Base-by-base conservation (phyloP, 2,113 vertebrate genomes). In the Zosterops hypoxanthus region DNA sequence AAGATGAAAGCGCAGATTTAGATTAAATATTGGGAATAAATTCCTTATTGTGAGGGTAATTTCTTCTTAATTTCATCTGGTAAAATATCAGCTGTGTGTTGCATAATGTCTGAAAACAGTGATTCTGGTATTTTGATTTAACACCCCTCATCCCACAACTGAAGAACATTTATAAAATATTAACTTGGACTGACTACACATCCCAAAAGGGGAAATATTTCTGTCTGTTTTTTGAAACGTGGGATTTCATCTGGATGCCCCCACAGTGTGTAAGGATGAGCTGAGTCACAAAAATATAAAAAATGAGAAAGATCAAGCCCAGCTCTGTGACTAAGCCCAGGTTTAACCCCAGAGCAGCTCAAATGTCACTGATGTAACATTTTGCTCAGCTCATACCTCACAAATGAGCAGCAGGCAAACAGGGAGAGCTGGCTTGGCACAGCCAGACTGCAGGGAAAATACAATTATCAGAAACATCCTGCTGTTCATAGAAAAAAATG, bases 301-400 rank as follows among this genome's bases (percentile, higher is more conserved):
- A 39, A 12, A 49, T 3, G 42, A 69, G n/a, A 13, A 26, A 33
- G 23, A 41, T 46, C 50, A 53, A 24, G 5, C 17, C 29, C 66
- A 47, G 11, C 44, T 5, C 8, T 0, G 1, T 59, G 42, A 5
- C 24, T 2, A 2, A 70, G n/a, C 36, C 13, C n/a, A 12, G 20
- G 12, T 85, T 82, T 85, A 66, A 52, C 8, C 23, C 31, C 44
- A 31, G 68, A 71, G 49, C 44, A 33, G 25, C 20, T 68, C 59
- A 83, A 46, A 50, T 23, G 16, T 28, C 56, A 8, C 9, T 2
- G 29, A 53, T 28, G 21, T 13, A n/a, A 76, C 63, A 7, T 12
- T 11, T 12, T 21, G 12, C 26, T 39, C 42, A 26, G 23, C 6
- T 39, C 42, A 21, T 1, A 12, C 9, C 46, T 49, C 18, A 50